Conservation (phyloP, 2,113 vertebrate species). For the Butorides virescens region DNA sequence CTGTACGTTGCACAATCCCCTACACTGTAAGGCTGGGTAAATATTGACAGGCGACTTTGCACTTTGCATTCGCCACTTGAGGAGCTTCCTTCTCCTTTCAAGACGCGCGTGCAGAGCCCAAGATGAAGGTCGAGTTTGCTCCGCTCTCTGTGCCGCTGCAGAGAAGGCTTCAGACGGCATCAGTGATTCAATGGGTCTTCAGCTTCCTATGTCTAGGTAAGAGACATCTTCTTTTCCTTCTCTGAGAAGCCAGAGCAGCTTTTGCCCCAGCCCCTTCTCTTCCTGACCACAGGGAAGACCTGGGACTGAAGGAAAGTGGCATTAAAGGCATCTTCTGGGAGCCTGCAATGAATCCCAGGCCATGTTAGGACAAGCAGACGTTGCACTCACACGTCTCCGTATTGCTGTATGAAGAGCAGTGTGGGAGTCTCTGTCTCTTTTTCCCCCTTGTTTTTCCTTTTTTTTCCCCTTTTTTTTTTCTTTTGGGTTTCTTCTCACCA, state of each 20-base stretch:
- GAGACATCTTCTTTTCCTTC: neutral
- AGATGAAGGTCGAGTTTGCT: conserved; percentile 52
- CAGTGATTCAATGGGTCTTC: conserved; percentile 51
- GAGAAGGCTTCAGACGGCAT: conserved; percentile 38
- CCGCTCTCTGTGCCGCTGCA: neutral
- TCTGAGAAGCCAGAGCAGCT: neutral
- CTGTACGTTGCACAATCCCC: neutral
- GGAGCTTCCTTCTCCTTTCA: neutral
- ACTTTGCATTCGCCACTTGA: neutral
- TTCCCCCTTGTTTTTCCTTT: too few relatives aligned
- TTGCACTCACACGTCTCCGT: neutral
- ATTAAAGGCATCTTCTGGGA: neutral
- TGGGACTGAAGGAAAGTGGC: neutral
- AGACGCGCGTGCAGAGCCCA: neutral
- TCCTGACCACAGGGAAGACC: neutral
- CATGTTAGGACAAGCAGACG: neutral
- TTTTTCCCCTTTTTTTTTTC: too few relatives aligned
- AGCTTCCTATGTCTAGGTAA: conserved; percentile 50
- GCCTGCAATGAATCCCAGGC: neutral
- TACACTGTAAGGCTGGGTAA: neutral
- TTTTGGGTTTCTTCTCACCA: neutral
- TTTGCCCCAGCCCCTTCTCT: neutral
- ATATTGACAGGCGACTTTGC: neutral
- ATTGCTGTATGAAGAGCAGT: neutral
- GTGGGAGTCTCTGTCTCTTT: neutral